Conservation (phyloP, 2,888 invertebrate species). For the Agonopterix alstromeriana region DNA sequence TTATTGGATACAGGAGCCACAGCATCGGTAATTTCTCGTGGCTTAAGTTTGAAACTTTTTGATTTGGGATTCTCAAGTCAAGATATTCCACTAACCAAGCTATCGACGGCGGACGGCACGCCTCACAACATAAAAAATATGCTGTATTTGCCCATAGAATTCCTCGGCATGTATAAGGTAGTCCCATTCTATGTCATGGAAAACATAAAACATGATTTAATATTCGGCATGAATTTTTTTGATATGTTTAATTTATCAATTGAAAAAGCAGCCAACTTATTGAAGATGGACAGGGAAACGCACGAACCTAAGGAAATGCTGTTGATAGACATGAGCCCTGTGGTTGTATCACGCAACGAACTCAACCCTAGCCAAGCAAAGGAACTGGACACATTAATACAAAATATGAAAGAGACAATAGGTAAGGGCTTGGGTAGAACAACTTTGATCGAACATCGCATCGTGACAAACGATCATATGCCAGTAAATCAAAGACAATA, state of each 20-base stretch:
- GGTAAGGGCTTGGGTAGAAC: slow-evolving; percentile 3
- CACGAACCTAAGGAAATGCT: not conserved
- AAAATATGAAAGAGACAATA: not conserved
- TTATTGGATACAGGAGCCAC: slow-evolving; percentile 4
- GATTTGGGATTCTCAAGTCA: slow-evolving; percentile 2
- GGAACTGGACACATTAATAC: not conserved
- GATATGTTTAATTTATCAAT: not conserved
- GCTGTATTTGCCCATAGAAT: not conserved
- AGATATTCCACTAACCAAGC: too few species aligned
- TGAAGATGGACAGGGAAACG: not conserved
- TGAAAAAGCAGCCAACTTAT: not conserved
- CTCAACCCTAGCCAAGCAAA: not conserved
- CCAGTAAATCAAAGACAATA: slow-evolving; percentile 7
- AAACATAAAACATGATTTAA: not conserved
- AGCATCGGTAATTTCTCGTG: not conserved
- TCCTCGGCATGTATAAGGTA: not conserved
- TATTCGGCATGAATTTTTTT: slow-evolving; percentile 5
- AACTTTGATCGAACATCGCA: not conserved
- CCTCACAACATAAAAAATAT: not conserved
- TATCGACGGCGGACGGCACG: slow-evolving; percentile 3
- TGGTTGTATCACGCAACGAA: not conserved
- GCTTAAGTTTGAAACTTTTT: not conserved
- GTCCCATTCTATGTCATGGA: not conserved
- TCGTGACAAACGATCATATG: not conserved
- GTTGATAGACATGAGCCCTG: not conserved